Evolutionary conservation across 2,888 invertebrate genomes (phyloP), one percentile per base, ranked within the genome.

Genomic region (Eupeodes luniger): DNA sequence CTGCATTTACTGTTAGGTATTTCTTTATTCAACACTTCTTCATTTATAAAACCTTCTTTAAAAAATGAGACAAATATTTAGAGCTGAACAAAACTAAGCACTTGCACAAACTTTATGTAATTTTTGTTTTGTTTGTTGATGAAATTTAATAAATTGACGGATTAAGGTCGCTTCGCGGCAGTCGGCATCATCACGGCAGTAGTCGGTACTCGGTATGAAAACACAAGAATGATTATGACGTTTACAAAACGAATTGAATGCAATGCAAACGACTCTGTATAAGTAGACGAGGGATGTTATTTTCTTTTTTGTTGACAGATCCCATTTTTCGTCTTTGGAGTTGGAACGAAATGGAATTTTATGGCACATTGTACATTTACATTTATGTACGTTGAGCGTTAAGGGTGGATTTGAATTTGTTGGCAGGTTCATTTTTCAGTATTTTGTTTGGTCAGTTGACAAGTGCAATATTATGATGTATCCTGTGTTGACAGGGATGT

Each of bases 21-120:
- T 77, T 85, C 67, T 85, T 85, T 78, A 78, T 78, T 85, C 53
- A 67, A 49, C 72, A 81, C 81, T 81, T 78, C 74, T 77, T 78
- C 72, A 75, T 81, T 55, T 61, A 16, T 44, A 7, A 0, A 40
- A 53, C 5, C 27, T 27, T 27, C 27, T 27, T 27, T 27, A 7
- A n/a, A 11, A 36, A 51, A 72, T 81, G 36, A 59, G 53, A 19
- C 27, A 12, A 16, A 51, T 70, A 49, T 59, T 61, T 61, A 40
- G 49, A 70, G 70, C 59, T 69, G 51, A 59, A 57, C 55, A 36
- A 53, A 55, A 57, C 55, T 47, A 53, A 55, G 53, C 62, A 74
- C 72, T 82, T 72, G 61, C 27, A 72, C 19, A 78, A 72, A 77
- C 81, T 74, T 78, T 74, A 53, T 16, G 66, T 44, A 27, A 59